Conservation (phyloP, 2,888 invertebrate species). For the Cryptocephalus moraei region DNA sequence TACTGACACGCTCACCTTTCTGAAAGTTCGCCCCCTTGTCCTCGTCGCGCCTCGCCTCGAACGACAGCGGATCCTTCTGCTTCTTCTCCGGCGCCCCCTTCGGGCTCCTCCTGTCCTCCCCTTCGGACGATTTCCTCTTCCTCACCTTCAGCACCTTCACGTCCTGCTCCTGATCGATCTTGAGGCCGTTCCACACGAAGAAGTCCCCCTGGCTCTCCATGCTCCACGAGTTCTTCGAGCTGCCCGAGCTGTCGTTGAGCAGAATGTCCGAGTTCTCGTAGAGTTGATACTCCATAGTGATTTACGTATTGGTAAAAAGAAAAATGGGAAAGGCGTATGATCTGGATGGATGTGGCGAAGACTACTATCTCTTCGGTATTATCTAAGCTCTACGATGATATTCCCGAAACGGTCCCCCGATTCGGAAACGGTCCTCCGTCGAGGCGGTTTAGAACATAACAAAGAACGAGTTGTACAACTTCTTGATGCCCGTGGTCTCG, state of each 20-base stretch:
- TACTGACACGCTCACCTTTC: too few species aligned
- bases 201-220: constrained; percentile 34
- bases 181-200: constrained; percentile 35
- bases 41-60: constrained; percentile 16
- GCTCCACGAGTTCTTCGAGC: constrained; percentile 31
- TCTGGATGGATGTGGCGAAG: too few species aligned
- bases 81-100: constrained; percentile 8
- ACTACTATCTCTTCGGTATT: too few species aligned
- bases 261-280: constrained; percentile 30
- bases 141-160: constrained; percentile 3
- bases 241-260: constrained; percentile 25
- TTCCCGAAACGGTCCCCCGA: constrained; percentile 1
- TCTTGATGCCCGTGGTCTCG: constrained; percentile 77
- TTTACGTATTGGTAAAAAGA: too few species aligned
- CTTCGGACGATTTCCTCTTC: constrained; percentile 7
- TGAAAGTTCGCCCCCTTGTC: constrained; percentile 11
- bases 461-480: constrained; percentile 79
- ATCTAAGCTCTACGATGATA: not conserved
- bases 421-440: not conserved
- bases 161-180: constrained; percentile 27
- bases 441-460: constrained; percentile 61
- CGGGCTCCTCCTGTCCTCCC: constrained; percentile 9
- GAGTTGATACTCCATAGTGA: constrained; percentile 39
- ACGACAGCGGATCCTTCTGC: constrained; percentile 17
- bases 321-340: too few species aligned